These are phyloP conservation scores for Equus przewalskii DNA, from an alignment of 2,113 vertebrate species.

Conservation along the genomic window DNA sequence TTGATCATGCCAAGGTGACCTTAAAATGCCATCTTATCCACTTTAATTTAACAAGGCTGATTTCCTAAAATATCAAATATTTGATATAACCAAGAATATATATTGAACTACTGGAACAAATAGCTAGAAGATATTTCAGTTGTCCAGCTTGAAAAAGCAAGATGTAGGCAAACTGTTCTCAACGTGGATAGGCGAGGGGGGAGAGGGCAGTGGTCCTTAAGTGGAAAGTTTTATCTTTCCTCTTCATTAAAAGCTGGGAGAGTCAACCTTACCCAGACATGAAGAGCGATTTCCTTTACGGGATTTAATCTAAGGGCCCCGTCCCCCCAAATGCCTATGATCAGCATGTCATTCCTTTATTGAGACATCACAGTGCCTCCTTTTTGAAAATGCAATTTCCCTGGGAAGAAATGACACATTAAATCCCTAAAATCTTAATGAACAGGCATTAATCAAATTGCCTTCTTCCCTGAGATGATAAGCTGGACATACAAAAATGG, in stretches of 20 bases:
- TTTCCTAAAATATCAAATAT: slow-evolving; percentile 88
- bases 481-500: slow-evolving; percentile 1
- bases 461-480: slow-evolving; percentile 12
- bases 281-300: slow-evolving; percentile 32
- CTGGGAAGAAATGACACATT: neutral
- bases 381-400: slow-evolving; percentile 29
- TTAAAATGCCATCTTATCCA: slow-evolving; percentile 85
- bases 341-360: neutral
- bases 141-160: slow-evolving; percentile 76
- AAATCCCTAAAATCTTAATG: slow-evolving; percentile 51
- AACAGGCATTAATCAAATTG: slow-evolving; percentile 2
- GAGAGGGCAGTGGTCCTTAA: neutral
- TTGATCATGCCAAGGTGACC: slow-evolving; percentile 83
- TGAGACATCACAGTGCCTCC: neutral
- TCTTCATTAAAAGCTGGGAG: slow-evolving; percentile 25
- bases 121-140: slow-evolving; percentile 77
- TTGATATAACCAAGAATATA: slow-evolving; percentile 84
- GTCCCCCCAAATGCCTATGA: neutral
- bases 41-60: slow-evolving; percentile 85
- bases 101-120: slow-evolving; percentile 80
- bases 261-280: neutral
- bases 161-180: slow-evolving; percentile 73
- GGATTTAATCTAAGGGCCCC: slow-evolving; percentile 5
- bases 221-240: neutral
- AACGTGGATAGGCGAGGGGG: neutral